Base-by-base conservation (phyloP, 2,888 invertebrate genomes). In the Tachina grossa region DNA sequence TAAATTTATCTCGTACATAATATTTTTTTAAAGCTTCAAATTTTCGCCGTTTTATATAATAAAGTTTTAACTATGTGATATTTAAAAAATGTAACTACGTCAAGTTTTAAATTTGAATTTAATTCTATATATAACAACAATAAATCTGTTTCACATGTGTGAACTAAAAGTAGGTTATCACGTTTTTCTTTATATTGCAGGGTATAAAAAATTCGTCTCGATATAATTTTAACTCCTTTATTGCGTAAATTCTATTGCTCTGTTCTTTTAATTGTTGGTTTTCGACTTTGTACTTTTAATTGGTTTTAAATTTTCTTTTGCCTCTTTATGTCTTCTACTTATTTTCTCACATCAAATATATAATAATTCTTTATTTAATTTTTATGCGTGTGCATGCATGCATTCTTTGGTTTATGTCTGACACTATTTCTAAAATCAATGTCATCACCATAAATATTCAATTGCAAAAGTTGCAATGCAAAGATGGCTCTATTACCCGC, bases 341-440 rank as follows among this genome's bases (percentile, higher is more conserved):
- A 51, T 68, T 61, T 74, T 59, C 53, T 59, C 51, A 59, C 22
- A 51, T 68, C 49, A 43, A 31, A n/a, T 43, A n/a, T 69, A 43
- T 31, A 16, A 65, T 16, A 31, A 65, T 51, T 13, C n/a, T 63
- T 57, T 3, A 49, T 16, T 31, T 65, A 6, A 45, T 11, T 45
- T 31, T 5, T 43, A 14, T 43, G 16, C n/a, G 13, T 41, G 13
- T 43, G n/a, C 22, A 10, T 49, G n/a, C 22, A 10, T 49, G 41
- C 16, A 22, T 71, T 47, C 9, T 53, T 53, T 61, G 43, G 13
- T 51, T 16, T 68, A 68, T 51, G 8, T 75, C 8, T 53, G 14
- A 14, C 53, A 78, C 14, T 74, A 66, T 74, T 81, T 74, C 61
- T 39, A 55, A 49, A 39, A 75, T 69, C 41, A 55, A 63, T 76